These are phyloP conservation scores for Protobothrops mucrosquamatus DNA, from an alignment of 2,113 vertebrate species.

Conservation along the genomic window DNA sequence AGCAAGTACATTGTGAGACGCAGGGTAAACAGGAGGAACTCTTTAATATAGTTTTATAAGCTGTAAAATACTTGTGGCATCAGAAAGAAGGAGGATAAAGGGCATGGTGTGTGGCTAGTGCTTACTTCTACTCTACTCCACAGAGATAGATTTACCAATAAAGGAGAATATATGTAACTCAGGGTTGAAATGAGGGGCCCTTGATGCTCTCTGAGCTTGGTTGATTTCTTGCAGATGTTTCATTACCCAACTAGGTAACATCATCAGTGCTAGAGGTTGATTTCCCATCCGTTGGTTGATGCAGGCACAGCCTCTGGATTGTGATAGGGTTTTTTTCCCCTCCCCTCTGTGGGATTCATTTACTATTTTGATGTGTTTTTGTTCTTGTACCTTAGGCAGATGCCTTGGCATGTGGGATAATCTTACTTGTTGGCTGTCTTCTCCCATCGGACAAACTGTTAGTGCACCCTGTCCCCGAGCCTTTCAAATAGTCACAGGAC, in stretches of 20 bases:
- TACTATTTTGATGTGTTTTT: not conserved
- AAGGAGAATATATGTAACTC: not conserved
- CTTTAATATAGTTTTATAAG: conserved; percentile 9
- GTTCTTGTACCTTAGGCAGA: conserved; percentile 32
- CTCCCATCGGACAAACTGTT: conserved; percentile 74
- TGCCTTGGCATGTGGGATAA: conserved; percentile 86
- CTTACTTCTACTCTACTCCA: not conserved
- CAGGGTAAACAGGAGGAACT: not conserved
- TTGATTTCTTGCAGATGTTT: not conserved
- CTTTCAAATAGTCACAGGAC: conserved; percentile 72
- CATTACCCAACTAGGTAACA: not conserved
- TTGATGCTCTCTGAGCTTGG: not conserved
- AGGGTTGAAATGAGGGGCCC: not conserved
- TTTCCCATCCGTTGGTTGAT: not conserved
- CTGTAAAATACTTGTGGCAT: not conserved
- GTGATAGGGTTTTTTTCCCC: not conserved
- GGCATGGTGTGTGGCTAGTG: not conserved
- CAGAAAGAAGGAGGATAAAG: not conserved
- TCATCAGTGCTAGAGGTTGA: not conserved
- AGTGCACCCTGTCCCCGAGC: conserved; percentile 78
- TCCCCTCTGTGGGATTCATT: not conserved
- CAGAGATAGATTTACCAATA: not conserved
- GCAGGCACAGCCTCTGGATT: not conserved
- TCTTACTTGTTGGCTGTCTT: conserved; percentile 86
- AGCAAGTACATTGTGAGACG: not conserved